These are phyloP conservation scores for Calephelis perditalis DNA, from an alignment of 2,888 invertebrate genomes.

Conservation along the genomic window DNA sequence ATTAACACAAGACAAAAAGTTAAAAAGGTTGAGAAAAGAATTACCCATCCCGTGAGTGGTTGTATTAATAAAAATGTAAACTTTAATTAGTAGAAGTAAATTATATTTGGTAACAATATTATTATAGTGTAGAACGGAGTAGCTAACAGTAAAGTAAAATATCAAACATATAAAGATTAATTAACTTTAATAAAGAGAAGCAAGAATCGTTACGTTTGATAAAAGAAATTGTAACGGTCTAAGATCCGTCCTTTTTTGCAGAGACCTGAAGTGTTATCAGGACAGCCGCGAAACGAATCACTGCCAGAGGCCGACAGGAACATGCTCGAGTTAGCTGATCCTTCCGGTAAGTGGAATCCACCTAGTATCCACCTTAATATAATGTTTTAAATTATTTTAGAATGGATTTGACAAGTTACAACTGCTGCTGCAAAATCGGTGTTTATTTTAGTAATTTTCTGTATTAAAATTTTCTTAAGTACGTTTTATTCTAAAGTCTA, in stretches of 20 bases:
- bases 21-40: constrained; percentile 55
- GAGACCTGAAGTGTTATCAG: constrained; percentile 51
- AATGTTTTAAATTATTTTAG: too few species aligned
- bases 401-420: too few species aligned
- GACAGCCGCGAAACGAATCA: constrained; percentile 53
- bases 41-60: constrained; percentile 47
- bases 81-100: not conserved
- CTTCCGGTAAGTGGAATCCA: constrained; percentile 48
- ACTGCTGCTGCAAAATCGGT: too few species aligned
- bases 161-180: too few species aligned
- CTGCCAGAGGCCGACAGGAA: constrained; percentile 60
- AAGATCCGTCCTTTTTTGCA: constrained; percentile 30
- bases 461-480: too few species aligned
- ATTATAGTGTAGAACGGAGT: too few species aligned
- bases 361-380: too few species aligned
- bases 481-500: too few species aligned
- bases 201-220: not conserved
- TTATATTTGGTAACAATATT: too few species aligned
- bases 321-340: constrained; percentile 58
- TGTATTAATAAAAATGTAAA: constrained; percentile 3
- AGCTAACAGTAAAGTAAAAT: too few species aligned
- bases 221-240: not conserved
- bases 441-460: too few species aligned
- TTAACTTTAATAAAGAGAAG: too few species aligned
- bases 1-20: constrained; percentile 61